Conservation (phyloP, 2,113 vertebrate genomes). For the Caretta caretta region DNA sequence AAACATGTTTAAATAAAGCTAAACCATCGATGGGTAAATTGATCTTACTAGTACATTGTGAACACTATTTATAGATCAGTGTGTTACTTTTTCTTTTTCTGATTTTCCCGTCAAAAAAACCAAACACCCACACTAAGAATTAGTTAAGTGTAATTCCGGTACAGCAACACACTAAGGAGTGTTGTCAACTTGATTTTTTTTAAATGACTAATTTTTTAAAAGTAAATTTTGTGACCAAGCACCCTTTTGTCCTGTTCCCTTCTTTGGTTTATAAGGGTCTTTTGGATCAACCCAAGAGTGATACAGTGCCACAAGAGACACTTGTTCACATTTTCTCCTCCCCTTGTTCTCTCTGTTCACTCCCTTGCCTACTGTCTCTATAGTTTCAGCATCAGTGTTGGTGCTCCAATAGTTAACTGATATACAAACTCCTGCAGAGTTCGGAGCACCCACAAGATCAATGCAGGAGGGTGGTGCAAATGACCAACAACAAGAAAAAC, state of each 20-base stretch:
- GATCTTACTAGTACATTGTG: neutral
- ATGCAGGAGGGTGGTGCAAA: neutral
- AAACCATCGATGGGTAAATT: neutral
- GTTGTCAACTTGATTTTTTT: neutral
- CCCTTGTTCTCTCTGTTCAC: rapidly evolving
- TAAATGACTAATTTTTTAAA: neutral
- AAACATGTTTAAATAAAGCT: neutral
- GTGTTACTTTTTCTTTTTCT: neutral
- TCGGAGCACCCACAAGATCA: neutral
- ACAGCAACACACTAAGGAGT: neutral
- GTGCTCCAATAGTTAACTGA: neutral
- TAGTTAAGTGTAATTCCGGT: neutral
- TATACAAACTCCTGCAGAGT: rapidly evolving
- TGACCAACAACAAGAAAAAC: neutral
- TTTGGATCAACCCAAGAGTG: neutral
- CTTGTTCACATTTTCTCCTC: neutral
- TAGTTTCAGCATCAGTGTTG: neutral
- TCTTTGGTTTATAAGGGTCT: rapidly evolving
- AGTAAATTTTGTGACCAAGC: neutral
- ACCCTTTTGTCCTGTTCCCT: neutral
- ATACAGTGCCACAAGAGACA: neutral
- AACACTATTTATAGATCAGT: neutral
- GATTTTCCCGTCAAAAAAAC: neutral
- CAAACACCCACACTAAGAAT: neutral
- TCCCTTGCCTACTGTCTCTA: neutral